These are phyloP conservation scores for Leptocoma aspasia DNA, from an alignment of 2,113 vertebrate species.

Conservation along the genomic window DNA sequence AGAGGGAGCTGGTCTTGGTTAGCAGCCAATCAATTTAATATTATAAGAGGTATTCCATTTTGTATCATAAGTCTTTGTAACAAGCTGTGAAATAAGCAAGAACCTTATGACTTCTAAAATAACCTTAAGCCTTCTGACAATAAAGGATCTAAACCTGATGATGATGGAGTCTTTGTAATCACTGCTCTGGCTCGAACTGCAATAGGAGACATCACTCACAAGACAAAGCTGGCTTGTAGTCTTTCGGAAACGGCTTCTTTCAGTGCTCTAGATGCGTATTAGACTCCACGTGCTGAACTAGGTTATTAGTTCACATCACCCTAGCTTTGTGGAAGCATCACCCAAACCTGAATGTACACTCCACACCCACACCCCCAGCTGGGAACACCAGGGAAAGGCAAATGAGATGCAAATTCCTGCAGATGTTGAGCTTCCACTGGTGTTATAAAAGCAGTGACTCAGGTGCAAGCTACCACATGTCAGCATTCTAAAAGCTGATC, in stretches of 20 bases:
- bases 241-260: not conserved
- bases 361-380: not conserved
- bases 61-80: no score
- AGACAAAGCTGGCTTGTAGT: not conserved
- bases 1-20: no score
- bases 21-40: no score
- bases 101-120: no score
- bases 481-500: not conserved
- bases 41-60: no score
- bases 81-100: no score
- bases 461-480: not conserved
- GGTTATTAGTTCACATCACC: not conserved
- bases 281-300: not conserved
- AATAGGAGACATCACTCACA: not conserved
- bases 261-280: fast-evolving
- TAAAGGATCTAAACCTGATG: no score
- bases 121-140: no score
- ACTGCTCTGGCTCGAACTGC: no score
- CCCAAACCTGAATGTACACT: not conserved
- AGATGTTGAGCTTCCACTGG: not conserved
- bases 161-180: no score
- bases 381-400: not conserved
- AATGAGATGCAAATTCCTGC: not conserved
- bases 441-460: conserved; percentile 21
- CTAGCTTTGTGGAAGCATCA: not conserved